Evolutionary conservation across 2,888 invertebrate species (phyloP).

Genomic region (Geotrupes spiniger): DNA sequence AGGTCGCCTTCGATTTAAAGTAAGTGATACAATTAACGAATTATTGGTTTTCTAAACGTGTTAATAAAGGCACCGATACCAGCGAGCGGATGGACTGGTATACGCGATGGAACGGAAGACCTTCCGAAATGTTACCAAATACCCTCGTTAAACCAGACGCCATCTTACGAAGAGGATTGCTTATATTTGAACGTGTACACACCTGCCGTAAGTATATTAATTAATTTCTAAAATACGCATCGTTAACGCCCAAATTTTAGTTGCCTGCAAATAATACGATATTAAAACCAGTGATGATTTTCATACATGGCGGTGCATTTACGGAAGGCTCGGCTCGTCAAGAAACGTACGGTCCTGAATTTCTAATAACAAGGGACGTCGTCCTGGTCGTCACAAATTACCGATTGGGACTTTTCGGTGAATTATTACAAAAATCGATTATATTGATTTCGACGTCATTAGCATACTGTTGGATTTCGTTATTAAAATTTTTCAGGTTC

Average conservation of each 20-base stretch:
- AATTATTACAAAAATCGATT: not conserved
- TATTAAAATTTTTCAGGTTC: slow-evolving; percentile 33
- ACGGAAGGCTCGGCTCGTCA: slow-evolving; percentile 67
- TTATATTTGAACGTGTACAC: slow-evolving; percentile 72
- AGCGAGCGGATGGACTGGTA: slow-evolving; percentile 59
- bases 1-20: slow-evolving; percentile 43
- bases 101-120: slow-evolving; percentile 57
- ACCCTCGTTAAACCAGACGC: slow-evolving; percentile 36
- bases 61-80: slow-evolving; percentile 59
- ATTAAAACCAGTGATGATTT: slow-evolving; percentile 69
- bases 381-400: slow-evolving; percentile 69
- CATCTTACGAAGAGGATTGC: slow-evolving; percentile 77
- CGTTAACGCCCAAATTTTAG: slow-evolving; percentile 19
- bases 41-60: slow-evolving; percentile 14
- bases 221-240: not conserved
- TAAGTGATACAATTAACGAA: slow-evolving; percentile 23
- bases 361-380: slow-evolving; percentile 65
- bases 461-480: not conserved
- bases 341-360: slow-evolving; percentile 66
- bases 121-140: slow-evolving; percentile 9
- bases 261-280: slow-evolving; percentile 26
- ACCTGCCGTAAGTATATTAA: slow-evolving; percentile 51
- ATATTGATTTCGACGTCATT: no score
- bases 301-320: slow-evolving; percentile 72
- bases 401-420: slow-evolving; percentile 55